Percentiles rank a stretch among this genome's conserved stretches.
These are phyloP conservation scores for Nesometra sesokonis DNA, from an alignment of 35 echinoderm and acorn worm species.

Conservation along the genomic window DNA sequence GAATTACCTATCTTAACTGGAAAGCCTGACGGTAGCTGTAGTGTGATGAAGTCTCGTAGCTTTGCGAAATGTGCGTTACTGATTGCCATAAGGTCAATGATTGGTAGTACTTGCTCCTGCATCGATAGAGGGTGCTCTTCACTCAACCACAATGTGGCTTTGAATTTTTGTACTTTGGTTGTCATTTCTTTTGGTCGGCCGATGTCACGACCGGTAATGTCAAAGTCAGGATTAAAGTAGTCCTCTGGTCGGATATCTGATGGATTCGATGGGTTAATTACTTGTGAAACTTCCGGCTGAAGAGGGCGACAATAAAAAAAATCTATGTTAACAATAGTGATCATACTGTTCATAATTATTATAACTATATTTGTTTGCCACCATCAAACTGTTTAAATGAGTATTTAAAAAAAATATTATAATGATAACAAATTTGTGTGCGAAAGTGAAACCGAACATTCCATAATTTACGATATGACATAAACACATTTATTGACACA, in stretches of 20 bases:
- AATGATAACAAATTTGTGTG: no score
- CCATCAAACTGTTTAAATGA: no score
- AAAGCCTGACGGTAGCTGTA: slow-evolving; percentile 90
- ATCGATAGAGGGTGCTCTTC: slow-evolving; percentile 85
- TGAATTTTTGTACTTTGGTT: slow-evolving; percentile 88
- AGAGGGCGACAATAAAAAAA: slow-evolving; percentile 1
- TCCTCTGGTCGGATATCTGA: slow-evolving; percentile 86
- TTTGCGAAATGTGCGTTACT: slow-evolving; percentile 97
- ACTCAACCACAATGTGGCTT: slow-evolving; percentile 77
- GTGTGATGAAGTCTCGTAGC: slow-evolving; percentile 87
- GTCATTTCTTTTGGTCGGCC: slow-evolving; percentile 77
- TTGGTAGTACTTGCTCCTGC: slow-evolving; percentile 94
- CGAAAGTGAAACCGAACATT: no score
- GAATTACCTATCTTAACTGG: slow-evolving; percentile 91
- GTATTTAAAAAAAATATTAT: no score
- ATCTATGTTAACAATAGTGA: neutral
- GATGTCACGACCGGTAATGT: slow-evolving; percentile 63
- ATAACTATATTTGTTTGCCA: no score
- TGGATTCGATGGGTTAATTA: slow-evolving; percentile 52
- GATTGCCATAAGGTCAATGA: slow-evolving; percentile 97
- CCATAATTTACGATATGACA: no score
- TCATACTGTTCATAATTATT: no score
- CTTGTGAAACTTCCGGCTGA: slow-evolving; percentile 40
- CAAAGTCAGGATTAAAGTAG: slow-evolving; percentile 63
- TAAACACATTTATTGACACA: no score